Conservation (phyloP, 1,140 invertebrate species). For the Neuroterus valhalla region DNA sequence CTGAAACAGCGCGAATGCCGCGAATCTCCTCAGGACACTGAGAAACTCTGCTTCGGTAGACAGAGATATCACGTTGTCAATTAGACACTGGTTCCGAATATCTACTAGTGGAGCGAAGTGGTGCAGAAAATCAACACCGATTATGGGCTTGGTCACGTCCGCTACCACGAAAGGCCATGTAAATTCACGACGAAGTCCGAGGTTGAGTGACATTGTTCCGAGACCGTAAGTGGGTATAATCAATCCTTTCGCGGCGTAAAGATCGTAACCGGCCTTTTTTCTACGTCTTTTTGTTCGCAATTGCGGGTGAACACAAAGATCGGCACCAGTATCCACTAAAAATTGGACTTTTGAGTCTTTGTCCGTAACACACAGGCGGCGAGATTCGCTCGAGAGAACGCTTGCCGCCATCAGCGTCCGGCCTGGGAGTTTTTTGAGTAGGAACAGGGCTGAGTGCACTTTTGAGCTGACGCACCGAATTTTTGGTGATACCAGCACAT, state of each 20-base stretch:
- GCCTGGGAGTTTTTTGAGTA: slow-evolving; percentile 35
- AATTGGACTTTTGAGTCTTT: too few species aligned
- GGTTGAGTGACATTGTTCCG: slow-evolving; percentile 34
- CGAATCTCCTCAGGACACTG: neutral
- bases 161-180: slow-evolving; percentile 43
- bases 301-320: too few species aligned
- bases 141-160: slow-evolving; percentile 36
- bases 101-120: slow-evolving; percentile 60
- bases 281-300: too few species aligned
- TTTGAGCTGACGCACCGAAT: slow-evolving; percentile 32
- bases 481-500: slow-evolving; percentile 37
- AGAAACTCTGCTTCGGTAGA: neutral
- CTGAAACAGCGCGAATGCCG: neutral
- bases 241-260: slow-evolving; percentile 48
- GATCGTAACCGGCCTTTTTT: too few species aligned
- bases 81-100: slow-evolving; percentile 47
- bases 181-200: slow-evolving; percentile 46
- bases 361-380: neutral
- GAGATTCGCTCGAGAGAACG: slow-evolving; percentile 34
- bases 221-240: slow-evolving; percentile 48
- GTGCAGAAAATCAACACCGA: slow-evolving; percentile 52
- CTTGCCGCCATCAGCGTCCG: slow-evolving; percentile 48
- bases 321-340: too few species aligned
- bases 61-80: slow-evolving; percentile 50
- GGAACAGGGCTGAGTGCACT: slow-evolving; percentile 35